These are phyloP conservation scores for Orius insidiosus DNA, from an alignment of 1,140 invertebrate genomes.

Conservation along the genomic window DNA sequence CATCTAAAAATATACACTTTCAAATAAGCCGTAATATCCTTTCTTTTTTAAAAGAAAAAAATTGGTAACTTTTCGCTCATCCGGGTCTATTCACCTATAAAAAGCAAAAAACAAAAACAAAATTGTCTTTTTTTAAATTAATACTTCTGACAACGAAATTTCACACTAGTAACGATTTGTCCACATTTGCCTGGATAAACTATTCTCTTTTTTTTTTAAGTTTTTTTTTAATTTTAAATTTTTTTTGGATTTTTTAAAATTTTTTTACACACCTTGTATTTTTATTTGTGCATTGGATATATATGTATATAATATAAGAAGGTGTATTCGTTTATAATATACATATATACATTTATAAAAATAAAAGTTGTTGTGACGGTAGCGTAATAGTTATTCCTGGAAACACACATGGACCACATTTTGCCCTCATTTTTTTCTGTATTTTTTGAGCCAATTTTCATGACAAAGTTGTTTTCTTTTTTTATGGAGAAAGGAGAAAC, in stretches of 20 bases:
- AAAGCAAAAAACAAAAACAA: slow-evolving; percentile 7
- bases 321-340: slow-evolving; percentile 6
- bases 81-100: not conserved
- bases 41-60: slow-evolving; percentile 11
- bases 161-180: not conserved
- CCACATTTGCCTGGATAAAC: not conserved
- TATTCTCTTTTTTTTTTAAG: not conserved
- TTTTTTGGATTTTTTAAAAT: slow-evolving; percentile 7
- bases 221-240: slow-evolving; percentile 1
- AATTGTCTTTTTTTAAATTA: slow-evolving; percentile 5
- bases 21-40: slow-evolving; percentile 8
- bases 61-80: slow-evolving; percentile 6
- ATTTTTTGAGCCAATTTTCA: no score
- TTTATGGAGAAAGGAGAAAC: no score
- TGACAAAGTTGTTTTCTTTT: no score
- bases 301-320: slow-evolving; percentile 8
- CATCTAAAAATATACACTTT: slow-evolving; percentile 16
- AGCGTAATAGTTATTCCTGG: no score
- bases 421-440: no score
- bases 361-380: no score
- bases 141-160: not conserved
- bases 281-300: slow-evolving; percentile 11
- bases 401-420: no score
- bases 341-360: slow-evolving; percentile 7
- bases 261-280: slow-evolving; percentile 7